Evolutionary conservation across 2,113 vertebrate genomes (phyloP).

Genomic region (Hoplias malabaricus): DNA sequence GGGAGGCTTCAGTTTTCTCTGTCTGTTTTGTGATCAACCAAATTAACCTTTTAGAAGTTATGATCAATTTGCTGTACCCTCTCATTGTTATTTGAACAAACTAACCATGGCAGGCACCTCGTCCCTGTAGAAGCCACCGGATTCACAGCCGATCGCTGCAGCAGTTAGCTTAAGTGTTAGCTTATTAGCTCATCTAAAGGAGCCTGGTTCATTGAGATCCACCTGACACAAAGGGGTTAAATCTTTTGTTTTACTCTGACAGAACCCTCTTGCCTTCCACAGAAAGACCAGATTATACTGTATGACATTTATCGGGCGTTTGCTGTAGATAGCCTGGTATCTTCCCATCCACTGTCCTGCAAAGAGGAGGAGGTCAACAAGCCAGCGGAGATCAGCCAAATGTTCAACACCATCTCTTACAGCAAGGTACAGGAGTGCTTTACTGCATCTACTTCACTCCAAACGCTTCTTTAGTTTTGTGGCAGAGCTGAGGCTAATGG

Average conservation of each 20-base stretch:
- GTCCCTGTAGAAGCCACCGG: no score
- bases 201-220: no score
- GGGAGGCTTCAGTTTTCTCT: background rate
- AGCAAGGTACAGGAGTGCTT: conserved; percentile 80
- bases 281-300: conserved; percentile 85
- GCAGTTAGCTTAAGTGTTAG: no score
- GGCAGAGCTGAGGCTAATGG: no score
- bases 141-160: no score
- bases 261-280: conserved; percentile 27
- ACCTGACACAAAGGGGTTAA: no score
- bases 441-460: background rate
- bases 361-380: conserved; percentile 77
- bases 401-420: conserved; percentile 89
- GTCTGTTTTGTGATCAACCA: background rate
- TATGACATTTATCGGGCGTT: conserved; percentile 82
- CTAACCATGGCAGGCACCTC: no score
- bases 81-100: no score
- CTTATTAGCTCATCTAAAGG: no score
- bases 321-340: conserved; percentile 79
- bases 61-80: no score
- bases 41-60: background rate
- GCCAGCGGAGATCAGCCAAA: conserved; percentile 83
- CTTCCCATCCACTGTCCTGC: conserved; percentile 87
- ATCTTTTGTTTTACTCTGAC: background rate
- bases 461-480: no score